Evolutionary conservation across 2,888 invertebrate species (phyloP).

Genomic region (Drepanosiphum platanoidis): DNA sequence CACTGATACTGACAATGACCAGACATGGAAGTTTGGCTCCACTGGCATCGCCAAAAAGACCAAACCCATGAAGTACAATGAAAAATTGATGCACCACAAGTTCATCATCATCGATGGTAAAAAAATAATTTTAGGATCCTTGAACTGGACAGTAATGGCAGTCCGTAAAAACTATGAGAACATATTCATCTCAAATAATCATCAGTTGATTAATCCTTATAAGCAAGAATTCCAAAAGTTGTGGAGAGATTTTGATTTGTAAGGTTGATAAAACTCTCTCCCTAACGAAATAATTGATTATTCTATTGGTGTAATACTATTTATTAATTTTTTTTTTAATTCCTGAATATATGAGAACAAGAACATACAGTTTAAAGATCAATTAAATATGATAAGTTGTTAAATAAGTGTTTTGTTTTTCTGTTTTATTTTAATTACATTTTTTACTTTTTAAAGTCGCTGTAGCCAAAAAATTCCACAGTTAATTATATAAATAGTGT

Average conservation of each 20-base stretch:
- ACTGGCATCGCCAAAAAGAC: constrained; percentile 19
- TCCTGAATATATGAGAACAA: too few relatives aligned
- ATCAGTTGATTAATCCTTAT: background rate
- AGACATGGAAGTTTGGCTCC: background rate
- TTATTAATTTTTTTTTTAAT: too few relatives aligned
- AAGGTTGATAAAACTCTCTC: background rate
- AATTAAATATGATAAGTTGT: too few relatives aligned
- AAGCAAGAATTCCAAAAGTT: constrained; percentile 1
- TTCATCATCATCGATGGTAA: constrained; percentile 36
- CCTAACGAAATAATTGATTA: too few relatives aligned
- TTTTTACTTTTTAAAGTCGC: too few relatives aligned
- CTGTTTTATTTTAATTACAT: too few relatives aligned
- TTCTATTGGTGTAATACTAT: too few relatives aligned
- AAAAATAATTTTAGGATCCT: constrained; percentile 35
- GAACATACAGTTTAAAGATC: too few relatives aligned
- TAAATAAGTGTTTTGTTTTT: too few relatives aligned
- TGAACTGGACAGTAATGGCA: constrained; percentile 27
- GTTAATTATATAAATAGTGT: constrained; percentile 51
- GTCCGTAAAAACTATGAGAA: constrained; percentile 34
- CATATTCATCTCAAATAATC: constrained; percentile 28
- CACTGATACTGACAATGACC: background rate
- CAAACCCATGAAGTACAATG: background rate
- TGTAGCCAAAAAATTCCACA: constrained; percentile 40
- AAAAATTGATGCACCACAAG: constrained; percentile 40
- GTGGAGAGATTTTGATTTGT: constrained; percentile 19